Conservation (phyloP, 2,888 invertebrate species). For the Apomyelois bistriatella region DNA sequence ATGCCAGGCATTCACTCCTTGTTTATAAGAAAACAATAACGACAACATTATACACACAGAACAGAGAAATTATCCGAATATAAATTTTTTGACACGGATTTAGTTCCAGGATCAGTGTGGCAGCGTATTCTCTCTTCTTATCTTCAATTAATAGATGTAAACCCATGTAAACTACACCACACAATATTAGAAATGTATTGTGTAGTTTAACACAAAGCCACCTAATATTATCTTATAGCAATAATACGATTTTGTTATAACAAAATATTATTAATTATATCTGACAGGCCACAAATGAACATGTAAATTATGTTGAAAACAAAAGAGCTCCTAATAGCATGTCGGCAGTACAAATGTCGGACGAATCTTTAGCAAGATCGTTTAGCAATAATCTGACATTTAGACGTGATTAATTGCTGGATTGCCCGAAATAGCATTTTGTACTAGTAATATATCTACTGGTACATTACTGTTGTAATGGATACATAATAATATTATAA, state of each 20-base stretch:
- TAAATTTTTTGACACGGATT: no score
- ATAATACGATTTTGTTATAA: neutral
- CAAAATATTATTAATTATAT: neutral
- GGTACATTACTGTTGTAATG: no score
- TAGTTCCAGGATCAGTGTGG: no score
- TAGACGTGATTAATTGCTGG: neutral
- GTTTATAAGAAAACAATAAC: neutral
- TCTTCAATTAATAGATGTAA: no score
- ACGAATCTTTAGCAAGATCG: neutral
- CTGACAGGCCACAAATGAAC: neutral
- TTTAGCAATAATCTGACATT: slow-evolving; percentile 4
- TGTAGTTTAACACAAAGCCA: no score
- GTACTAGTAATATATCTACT: no score
- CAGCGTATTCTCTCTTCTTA: no score
- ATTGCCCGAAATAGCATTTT: neutral
- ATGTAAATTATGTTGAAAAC: neutral
- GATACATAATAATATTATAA: no score
- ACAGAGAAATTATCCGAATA: no score
- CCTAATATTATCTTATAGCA: no score
- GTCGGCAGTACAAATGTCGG: neutral
- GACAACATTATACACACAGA: neutral
- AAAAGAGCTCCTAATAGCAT: neutral
- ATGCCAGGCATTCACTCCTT: neutral
- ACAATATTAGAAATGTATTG: no score
- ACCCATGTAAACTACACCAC: no score